Evolutionary conservation across 2,113 vertebrate species (phyloP), one percentile per base, ranked within the genome.

Genomic region (Ramphastos sulfuratus): DNA sequence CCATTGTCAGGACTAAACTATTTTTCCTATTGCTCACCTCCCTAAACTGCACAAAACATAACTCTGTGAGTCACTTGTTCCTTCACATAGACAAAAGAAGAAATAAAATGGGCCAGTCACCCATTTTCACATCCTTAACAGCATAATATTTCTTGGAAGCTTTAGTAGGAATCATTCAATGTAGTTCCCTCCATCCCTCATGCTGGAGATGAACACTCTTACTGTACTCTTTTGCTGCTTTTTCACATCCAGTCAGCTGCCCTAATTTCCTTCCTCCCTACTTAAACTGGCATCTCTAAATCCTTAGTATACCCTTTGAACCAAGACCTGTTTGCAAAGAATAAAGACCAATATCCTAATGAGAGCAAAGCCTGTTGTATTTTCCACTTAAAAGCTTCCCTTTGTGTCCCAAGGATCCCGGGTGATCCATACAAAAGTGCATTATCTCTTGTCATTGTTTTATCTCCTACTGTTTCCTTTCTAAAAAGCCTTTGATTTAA

Each of bases 331-430:
- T 85, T 93, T 85, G 64, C 54, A 90, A 91, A 93, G 33, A 82
- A 87, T 58, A 54, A 94, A 67, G 33, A 70, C 25, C 46, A 87
- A 80, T 44, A 94, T 82, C 67, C 25, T 61, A 85, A 82, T 58
- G 64, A 72, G 64, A 87, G 30, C 10, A 91, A 94, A 94, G 39
- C 37, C 50, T 76, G 50, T 35, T 82, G n/a, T 82, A 90, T 93
- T 91, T 94, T 94, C 85, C 50, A 65, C 59, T 95, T 87, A 91
- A 85, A 95, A 95, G 67, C 71, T 90, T 79, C 55, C 54, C 19
- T 93, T 85, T 93, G 50, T 87, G 59, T 82, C 75, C 71, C 50
- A 65, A 18, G 71, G 55, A 91, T 91, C 85, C 48, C 0, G 0
- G 55, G 48, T 87, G 75, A 94, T 91, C 75, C 79, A 73, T 60